Conservation (phyloP, 2,113 vertebrate species). For the Boleophthalmus pectinirostris region DNA sequence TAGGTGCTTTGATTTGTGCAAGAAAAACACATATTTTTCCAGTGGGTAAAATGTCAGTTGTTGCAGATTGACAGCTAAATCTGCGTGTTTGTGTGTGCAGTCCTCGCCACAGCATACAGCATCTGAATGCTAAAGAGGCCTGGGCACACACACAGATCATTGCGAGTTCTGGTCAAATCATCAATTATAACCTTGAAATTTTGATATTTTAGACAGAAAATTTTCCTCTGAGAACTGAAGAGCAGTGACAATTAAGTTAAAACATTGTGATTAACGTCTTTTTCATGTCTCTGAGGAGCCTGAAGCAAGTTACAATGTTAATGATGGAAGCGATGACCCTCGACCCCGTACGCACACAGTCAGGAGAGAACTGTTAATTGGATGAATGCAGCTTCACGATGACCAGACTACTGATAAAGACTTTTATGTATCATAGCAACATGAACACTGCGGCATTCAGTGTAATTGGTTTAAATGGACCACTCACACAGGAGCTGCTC, state of each 20-base stretch:
- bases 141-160: constrained; percentile 92
- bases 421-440: not conserved
- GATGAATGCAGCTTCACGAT: not conserved
- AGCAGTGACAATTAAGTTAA: not conserved
- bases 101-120: not conserved
- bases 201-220: not conserved
- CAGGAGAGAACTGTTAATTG: constrained; percentile 92
- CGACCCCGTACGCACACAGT: constrained; percentile 93
- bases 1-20: not conserved
- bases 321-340: constrained; percentile 92
- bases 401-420: not conserved
- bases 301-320: constrained; percentile 94
- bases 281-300: constrained; percentile 78
- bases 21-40: not conserved
- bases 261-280: not conserved
- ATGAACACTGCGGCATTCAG: not conserved
- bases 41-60: not conserved
- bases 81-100: not conserved
- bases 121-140: constrained; percentile 56
- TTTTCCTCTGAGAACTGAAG: not conserved
- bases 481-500: too few relatives aligned
- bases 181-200: constrained; percentile 86
- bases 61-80: not conserved
- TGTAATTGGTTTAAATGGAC: constrained; percentile 2
- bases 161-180: constrained; percentile 83